Percentiles rank a stretch among this genome's conserved stretches.
Conservation (phyloP, 2,113 vertebrate species). For the Rattus norvegicus region DNA sequence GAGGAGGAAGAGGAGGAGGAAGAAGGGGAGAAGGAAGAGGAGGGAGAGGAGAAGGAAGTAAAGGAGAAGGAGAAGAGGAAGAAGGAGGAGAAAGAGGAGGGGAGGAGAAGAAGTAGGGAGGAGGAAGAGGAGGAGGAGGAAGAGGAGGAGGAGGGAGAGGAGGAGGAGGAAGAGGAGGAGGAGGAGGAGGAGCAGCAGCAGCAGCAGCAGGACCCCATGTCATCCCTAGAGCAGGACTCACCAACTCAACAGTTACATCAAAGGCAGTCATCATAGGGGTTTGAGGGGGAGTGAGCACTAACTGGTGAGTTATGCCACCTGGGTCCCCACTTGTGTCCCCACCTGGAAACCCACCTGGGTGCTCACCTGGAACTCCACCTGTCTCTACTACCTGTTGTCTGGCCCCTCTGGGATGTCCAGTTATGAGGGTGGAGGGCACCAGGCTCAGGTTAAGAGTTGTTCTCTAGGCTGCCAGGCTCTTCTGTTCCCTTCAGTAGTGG, state of each 20-base stretch:
- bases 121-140: no score
- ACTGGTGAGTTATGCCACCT: not conserved
- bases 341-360: not conserved
- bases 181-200: no score
- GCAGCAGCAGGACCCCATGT: not conserved
- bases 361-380: not conserved
- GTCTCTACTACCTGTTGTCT: not conserved
- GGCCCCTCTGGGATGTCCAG: no score
- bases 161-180: no score
- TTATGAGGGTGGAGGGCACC: not conserved
- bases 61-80: no score
- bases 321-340: not conserved
- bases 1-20: no score
- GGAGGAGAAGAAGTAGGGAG: no score
- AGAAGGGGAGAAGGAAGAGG: no score
- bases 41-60: no score
- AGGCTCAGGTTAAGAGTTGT: not conserved
- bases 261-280: not conserved
- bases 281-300: accelerated
- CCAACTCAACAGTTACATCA: not conserved
- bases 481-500: not conserved
- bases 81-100: no score
- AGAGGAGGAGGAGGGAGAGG: no score
- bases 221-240: not conserved
- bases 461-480: not conserved